Evolutionary conservation across 1,140 invertebrate genomes (phyloP).

Genomic region (Maconellicoccus hirsutus): DNA sequence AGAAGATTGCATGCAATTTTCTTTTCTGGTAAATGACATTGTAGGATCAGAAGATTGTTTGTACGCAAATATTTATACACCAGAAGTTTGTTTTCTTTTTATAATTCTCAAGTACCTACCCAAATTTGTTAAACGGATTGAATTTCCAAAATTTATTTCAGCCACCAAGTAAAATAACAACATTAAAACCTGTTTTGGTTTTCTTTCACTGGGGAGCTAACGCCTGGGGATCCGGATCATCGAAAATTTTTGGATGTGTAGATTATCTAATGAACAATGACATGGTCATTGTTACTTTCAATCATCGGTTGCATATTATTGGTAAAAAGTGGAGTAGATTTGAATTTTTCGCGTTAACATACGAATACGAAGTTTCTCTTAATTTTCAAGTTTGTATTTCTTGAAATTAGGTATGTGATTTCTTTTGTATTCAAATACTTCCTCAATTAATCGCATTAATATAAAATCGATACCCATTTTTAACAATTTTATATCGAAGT

Average conservation of each 20-base stretch:
- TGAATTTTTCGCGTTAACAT: too few relatives aligned
- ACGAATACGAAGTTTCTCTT: too few relatives aligned
- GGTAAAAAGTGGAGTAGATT: background rate
- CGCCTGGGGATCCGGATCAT: background rate
- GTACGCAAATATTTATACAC: conserved; percentile 66
- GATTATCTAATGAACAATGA: conserved; percentile 21
- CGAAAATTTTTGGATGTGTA: background rate
- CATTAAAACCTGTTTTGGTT: background rate
- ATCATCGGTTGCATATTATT: conserved; percentile 15
- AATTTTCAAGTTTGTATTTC: too few relatives aligned
- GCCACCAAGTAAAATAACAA: background rate
- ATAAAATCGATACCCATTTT: too few relatives aligned
- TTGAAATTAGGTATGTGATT: too few relatives aligned
- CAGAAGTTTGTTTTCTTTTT: conserved; percentile 31
- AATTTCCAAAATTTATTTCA: background rate
- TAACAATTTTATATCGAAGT: too few relatives aligned
- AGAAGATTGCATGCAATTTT: conserved; percentile 51
- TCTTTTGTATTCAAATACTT: too few relatives aligned
- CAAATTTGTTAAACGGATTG: background rate
- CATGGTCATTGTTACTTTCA: conserved; percentile 10
- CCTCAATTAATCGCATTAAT: too few relatives aligned
- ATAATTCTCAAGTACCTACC: background rate
- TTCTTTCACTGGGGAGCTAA: conserved; percentile 14
- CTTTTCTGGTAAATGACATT: conserved; percentile 49
- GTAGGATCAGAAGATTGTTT: conserved; percentile 58